phyloP scores from a whole-genome alignment of 2,888 invertebrate species.

The Pseudococcus viburni region DNA sequence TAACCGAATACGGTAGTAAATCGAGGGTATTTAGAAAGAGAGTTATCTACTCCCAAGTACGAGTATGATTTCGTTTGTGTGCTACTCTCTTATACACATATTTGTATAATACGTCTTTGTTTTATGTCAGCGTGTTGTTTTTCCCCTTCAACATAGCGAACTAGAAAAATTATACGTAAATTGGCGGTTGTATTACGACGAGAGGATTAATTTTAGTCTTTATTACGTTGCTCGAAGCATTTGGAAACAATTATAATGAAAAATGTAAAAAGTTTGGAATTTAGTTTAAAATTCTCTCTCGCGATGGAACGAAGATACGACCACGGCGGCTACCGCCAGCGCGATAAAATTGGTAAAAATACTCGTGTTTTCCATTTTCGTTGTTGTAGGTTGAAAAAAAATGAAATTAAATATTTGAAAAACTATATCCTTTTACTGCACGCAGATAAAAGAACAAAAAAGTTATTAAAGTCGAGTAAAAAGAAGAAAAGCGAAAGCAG shows the following conservation, averaged over 20 bases:
- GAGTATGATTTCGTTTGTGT: too few relatives aligned
- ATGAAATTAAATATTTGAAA: slow-evolving; percentile 35
- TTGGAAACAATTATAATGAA: slow-evolving; percentile 19
- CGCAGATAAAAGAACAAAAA: slow-evolving; percentile 26
- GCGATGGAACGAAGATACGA: too few relatives aligned
- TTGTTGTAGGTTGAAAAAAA: neutral
- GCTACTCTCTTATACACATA: too few relatives aligned
- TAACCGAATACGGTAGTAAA: too few relatives aligned
- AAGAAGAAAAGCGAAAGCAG: neutral
- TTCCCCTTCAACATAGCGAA: too few relatives aligned
- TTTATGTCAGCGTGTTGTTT: too few relatives aligned
- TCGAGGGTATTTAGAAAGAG: too few relatives aligned
- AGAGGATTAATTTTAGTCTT: neutral
- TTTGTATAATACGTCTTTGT: too few relatives aligned
- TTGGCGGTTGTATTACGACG: neutral
- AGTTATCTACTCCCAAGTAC: too few relatives aligned
- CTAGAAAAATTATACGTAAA: neutral
- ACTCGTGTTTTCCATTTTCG: neutral
- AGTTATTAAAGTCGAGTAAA: slow-evolving; percentile 15
- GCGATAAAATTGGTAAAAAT: neutral
- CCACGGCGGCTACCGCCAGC: neutral
- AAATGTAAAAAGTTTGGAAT: slow-evolving; percentile 32
- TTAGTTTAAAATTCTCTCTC: neutral
- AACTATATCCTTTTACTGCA: slow-evolving; percentile 4
- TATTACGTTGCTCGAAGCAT: neutral